Percentiles rank a stretch among this genome's conserved stretches.
Evolutionary conservation across 1,140 invertebrate species (phyloP).

Genomic region (Anthonomus grandis): DNA sequence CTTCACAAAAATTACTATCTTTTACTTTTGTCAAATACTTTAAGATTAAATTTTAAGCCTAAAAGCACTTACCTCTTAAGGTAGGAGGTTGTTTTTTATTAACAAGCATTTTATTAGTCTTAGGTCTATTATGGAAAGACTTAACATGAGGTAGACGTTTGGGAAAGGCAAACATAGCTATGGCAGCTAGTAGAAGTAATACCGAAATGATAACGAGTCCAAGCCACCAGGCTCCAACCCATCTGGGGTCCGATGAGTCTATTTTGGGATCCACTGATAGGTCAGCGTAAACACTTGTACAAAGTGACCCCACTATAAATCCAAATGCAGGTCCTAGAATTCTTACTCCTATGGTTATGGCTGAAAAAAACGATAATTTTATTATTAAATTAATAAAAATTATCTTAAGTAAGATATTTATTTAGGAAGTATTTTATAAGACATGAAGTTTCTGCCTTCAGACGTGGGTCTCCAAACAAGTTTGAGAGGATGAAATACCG

Average conservation of each 20-base stretch:
- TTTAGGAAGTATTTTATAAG: too few relatives aligned
- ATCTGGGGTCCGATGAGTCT: constrained; percentile 78
- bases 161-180: constrained; percentile 88
- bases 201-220: constrained; percentile 77
- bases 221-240: constrained; percentile 91
- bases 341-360: constrained; percentile 87
- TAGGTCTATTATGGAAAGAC: constrained; percentile 40
- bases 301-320: constrained; percentile 86
- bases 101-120: constrained; percentile 42
- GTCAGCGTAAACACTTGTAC: constrained; percentile 83
- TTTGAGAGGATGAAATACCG: too few relatives aligned
- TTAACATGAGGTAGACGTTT: constrained; percentile 57
- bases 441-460: too few relatives aligned
- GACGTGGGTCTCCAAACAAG: too few relatives aligned
- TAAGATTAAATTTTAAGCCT: neutral
- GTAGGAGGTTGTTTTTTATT: constrained; percentile 59
- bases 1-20: too few relatives aligned
- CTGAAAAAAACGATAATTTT: constrained; percentile 55
- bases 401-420: too few relatives aligned
- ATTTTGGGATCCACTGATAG: constrained; percentile 71
- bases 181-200: constrained; percentile 72
- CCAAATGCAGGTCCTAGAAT: constrained; percentile 88
- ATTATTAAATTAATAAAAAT: neutral
- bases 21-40: too few relatives aligned
- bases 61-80: constrained; percentile 53